These are phyloP conservation scores for Embiotoca jacksoni DNA, from an alignment of 2,113 vertebrate species.

Conservation along the genomic window DNA sequence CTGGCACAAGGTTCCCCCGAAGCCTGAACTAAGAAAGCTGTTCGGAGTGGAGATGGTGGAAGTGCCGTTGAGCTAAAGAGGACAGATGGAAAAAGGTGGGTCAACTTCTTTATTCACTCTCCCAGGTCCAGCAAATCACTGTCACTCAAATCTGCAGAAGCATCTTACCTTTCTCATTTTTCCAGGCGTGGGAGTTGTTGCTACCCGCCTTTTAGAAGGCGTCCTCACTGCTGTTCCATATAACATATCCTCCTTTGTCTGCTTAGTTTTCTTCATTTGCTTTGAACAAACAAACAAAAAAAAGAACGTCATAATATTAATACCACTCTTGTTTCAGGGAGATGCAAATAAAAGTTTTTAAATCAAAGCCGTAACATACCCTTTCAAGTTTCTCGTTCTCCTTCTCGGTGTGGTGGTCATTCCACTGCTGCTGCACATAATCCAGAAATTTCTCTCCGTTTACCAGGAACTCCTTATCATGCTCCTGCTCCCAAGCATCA, in stretches of 20 bases:
- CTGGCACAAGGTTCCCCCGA: slow-evolving; percentile 81
- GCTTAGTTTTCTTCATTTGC: slow-evolving; percentile 93
- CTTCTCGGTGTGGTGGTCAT: slow-evolving; percentile 86
- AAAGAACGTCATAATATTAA: background rate
- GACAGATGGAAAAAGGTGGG: background rate
- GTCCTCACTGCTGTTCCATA: slow-evolving; percentile 87
- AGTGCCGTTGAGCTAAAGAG: slow-evolving; percentile 86
- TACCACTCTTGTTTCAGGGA: background rate
- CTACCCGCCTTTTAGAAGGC: slow-evolving; percentile 86
- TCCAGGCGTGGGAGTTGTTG: slow-evolving; percentile 78
- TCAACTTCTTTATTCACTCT: background rate
- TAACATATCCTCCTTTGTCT: slow-evolving; percentile 91
- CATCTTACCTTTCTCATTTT: slow-evolving; percentile 90
- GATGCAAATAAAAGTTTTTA: background rate
- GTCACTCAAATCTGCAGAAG: background rate
- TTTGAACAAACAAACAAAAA: slow-evolving; percentile 56
- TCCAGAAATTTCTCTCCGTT: slow-evolving; percentile 90
- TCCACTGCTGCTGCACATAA: slow-evolving; percentile 91
- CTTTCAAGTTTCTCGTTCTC: slow-evolving; percentile 92
- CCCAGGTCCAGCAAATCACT: background rate
- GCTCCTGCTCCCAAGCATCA: slow-evolving; percentile 88
- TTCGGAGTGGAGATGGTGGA: slow-evolving; percentile 82
- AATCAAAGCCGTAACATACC: slow-evolving; percentile 73
- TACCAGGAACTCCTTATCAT: slow-evolving; percentile 84
- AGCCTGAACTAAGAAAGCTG: slow-evolving; percentile 83